Conservation (phyloP, 2,888 invertebrate genomes). For the Drosophila subquinaria region DNA sequence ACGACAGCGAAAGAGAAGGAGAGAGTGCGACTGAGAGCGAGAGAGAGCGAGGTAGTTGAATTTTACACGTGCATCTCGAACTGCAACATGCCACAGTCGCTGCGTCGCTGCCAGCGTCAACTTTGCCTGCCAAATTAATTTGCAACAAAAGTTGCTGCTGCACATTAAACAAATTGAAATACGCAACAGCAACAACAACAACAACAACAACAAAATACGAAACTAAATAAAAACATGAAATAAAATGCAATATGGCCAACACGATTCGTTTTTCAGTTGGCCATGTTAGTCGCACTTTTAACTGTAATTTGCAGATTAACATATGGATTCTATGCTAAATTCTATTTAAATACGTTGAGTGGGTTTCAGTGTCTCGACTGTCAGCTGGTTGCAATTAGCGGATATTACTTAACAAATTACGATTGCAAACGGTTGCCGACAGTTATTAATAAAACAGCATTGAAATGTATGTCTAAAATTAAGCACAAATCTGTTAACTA, state of each 20-base stretch:
- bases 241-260: slow-evolving; percentile 18
- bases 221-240: slow-evolving; percentile 11
- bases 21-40: background rate
- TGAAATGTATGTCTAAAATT: background rate
- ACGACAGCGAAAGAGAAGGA: slow-evolving; percentile 57
- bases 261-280: slow-evolving; percentile 15
- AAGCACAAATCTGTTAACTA: background rate
- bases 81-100: slow-evolving; percentile 10
- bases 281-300: slow-evolving; percentile 6
- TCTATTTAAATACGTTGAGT: background rate
- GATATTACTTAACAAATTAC: background rate
- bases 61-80: slow-evolving; percentile 51
- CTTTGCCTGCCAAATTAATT: slow-evolving; percentile 75
- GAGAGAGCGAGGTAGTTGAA: background rate
- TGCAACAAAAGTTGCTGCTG: slow-evolving; percentile 73
- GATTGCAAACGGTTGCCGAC: background rate
- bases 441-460: background rate
- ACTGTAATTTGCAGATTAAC: slow-evolving; percentile 44
- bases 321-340: background rate
- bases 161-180: slow-evolving; percentile 74
- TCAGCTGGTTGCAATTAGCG: background rate
- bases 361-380: slow-evolving; percentile 8
- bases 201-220: slow-evolving; percentile 9
- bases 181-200: slow-evolving; percentile 37
- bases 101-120: slow-evolving; percentile 60